Evolutionary conservation across 2,888 invertebrate genomes (phyloP).

Genomic region (Habroteleia sp.): DNA sequence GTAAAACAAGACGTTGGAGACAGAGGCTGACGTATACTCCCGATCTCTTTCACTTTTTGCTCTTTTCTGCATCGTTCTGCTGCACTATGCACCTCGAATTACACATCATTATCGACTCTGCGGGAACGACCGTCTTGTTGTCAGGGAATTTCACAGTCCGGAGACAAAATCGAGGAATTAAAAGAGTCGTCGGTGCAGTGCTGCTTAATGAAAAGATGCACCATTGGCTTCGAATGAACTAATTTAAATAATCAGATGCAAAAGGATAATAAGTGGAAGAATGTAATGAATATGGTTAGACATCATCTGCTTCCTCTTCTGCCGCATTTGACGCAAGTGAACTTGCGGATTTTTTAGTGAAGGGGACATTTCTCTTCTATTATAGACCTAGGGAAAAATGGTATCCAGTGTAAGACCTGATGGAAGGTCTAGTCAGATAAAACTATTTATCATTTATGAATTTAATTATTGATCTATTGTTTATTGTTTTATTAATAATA

Average conservation of each 20-base stretch:
- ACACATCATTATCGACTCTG: slow-evolving; percentile 54
- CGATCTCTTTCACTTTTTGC: background rate
- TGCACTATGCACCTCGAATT: slow-evolving; percentile 42
- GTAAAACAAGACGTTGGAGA: slow-evolving; percentile 20
- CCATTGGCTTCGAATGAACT: slow-evolving; percentile 7
- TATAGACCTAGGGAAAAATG: too few species aligned
- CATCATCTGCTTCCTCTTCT: too few species aligned
- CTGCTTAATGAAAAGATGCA: slow-evolving; percentile 37
- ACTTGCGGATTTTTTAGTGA: too few species aligned
- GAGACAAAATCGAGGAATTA: slow-evolving; percentile 47
- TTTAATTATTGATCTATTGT: too few species aligned
- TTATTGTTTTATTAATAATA: too few species aligned
- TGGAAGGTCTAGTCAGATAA: too few species aligned
- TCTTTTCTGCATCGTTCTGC: slow-evolving; percentile 9
- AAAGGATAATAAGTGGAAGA: too few species aligned
- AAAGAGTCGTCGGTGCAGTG: slow-evolving; percentile 37
- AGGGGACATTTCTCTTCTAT: too few species aligned
- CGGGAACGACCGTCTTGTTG: slow-evolving; percentile 42
- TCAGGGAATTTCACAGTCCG: slow-evolving; percentile 28
- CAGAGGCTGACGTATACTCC: slow-evolving; percentile 5
- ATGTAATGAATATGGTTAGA: too few species aligned
- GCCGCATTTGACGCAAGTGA: too few species aligned
- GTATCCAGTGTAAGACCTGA: too few species aligned
- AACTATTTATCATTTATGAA: too few species aligned
- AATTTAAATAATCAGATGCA: slow-evolving; percentile 26